Evolutionary conservation across 2,888 invertebrate genomes (phyloP), one percentile per base, ranked within the genome.

Genomic region (Nesidiocoris tenuis): DNA sequence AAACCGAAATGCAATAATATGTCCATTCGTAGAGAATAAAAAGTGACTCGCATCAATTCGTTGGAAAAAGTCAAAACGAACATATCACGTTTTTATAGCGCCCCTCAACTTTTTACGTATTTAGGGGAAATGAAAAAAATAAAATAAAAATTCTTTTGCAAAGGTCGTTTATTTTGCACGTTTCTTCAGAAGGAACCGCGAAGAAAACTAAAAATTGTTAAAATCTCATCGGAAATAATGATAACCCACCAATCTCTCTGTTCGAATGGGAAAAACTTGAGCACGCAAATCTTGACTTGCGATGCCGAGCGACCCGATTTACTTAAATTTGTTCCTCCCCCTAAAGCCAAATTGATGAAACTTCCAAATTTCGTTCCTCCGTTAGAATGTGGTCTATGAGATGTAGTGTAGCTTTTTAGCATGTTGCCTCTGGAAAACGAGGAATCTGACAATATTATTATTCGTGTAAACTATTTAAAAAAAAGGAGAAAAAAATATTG

Each of bases 361-460:
- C 75, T 75, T 75, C 75, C 75, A 74, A 68, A 54, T 23, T 75
- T 63, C 74, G 54, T 76, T 68, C 70, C 76, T 75, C 67, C 78
- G 78, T 76, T 78, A 78, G 78, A 68, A 78, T 78, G 78, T 78
- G 78, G 78, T 78, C 78, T 78, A 78, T 78, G 76, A 70, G 78
- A 78, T 78, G 78, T 78, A 78, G 78, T 55, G 78, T 78, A 77
- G 78, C 78, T 77, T 65, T 39, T 75, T 75, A 75, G 78, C 72
- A 74, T 67, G 71, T 74, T 76, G 76, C 77, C 76, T 76, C 78
- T 66, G 23, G 23, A 39, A 66, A 24, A 39, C 54, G 78, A 77
- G 78, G 78, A 61, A 76, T 78, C 78, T 78, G 78, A 78, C 78
- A 78, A 78, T 78, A 78, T 78, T 39, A 78, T 76, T 70, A 65